A percentile compares a stretch with the other conserved stretches of the same genome.
These are phyloP conservation scores for Drosophila subquinaria DNA, from an alignment of 2,888 invertebrate species.

Conservation along the genomic window DNA sequence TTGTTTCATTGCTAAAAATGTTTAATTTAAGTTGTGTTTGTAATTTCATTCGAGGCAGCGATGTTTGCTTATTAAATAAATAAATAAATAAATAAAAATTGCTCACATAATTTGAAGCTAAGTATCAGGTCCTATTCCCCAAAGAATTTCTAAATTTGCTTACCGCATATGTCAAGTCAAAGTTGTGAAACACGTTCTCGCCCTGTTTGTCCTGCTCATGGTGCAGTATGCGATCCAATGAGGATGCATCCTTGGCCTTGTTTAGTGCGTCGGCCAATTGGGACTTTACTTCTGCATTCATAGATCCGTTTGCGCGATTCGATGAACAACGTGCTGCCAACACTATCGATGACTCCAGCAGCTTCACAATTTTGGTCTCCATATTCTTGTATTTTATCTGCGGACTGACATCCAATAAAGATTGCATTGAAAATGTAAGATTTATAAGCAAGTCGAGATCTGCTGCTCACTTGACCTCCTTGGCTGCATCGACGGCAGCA, in stretches of 20 bases:
- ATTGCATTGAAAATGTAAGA: too few species aligned
- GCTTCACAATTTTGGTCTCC: constrained; percentile 94
- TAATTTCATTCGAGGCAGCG: too few species aligned
- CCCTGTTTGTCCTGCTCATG: constrained; percentile 96
- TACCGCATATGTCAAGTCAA: constrained; percentile 98
- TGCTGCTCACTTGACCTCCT: constrained; percentile 86
- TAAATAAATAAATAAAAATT: too few species aligned
- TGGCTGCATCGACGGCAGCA: constrained; percentile 87
- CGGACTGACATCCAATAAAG: constrained; percentile 85
- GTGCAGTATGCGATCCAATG: constrained; percentile 95
- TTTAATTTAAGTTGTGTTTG: too few species aligned
- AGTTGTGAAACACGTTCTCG: constrained; percentile 95
- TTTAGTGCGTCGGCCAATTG: constrained; percentile 88
- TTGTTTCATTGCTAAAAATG: too few species aligned
- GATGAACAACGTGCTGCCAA: constrained; percentile 55
- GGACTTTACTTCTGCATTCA: constrained; percentile 69
- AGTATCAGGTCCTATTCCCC: not conserved
- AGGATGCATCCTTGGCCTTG: constrained; percentile 98
- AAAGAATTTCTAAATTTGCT: too few species aligned
- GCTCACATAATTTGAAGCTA: too few species aligned
- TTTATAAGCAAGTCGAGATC: not conserved
- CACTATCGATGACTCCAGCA: constrained; percentile 96
- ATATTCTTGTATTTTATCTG: constrained; percentile 96
- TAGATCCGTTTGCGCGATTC: constrained; percentile 22
- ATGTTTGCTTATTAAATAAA: too few species aligned